A percentile compares a stretch with the other conserved stretches of the same genome.
Evolutionary conservation across 2,797 vertebrate genomes (phyloP).

Genomic region (Thalassophryne amazonica): DNA sequence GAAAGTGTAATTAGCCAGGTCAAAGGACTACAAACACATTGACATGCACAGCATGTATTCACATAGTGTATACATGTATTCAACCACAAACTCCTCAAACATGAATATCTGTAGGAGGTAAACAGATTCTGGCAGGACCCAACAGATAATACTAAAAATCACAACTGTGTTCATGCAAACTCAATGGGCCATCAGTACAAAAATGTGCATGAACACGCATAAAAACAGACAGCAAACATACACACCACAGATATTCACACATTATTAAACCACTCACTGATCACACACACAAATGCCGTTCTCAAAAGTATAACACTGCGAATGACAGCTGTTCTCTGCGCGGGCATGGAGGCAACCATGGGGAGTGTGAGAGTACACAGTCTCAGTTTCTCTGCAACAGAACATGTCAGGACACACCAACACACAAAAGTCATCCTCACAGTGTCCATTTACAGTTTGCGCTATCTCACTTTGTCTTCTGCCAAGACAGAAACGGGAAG

Average conservation of each 20-base stretch:
- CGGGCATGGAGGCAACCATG: conserved; percentile 34
- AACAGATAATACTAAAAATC: background rate
- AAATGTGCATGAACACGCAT: conserved; percentile 7
- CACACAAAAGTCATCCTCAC: conserved; percentile 30
- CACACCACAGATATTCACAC: background rate
- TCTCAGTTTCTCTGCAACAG: conserved; percentile 60
- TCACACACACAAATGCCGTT: conserved; percentile 22
- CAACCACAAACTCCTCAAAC: background rate
- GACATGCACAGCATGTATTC: background rate
- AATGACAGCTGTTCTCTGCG: conserved; percentile 51
- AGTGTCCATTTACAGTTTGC: conserved; percentile 28
- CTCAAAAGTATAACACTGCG: conserved; percentile 26
- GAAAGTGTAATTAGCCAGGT: conserved; percentile 57
- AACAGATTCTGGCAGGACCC: conserved; percentile 20
- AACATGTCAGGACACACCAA: conserved; percentile 52
- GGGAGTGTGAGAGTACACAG: conserved; percentile 40
- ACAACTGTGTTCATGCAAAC: conserved; percentile 17
- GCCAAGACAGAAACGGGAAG: conserved; percentile 20
- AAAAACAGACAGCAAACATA: background rate
- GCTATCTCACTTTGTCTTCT: conserved; percentile 29
- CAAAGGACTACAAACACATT: conserved; percentile 28
- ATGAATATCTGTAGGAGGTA: conserved; percentile 19
- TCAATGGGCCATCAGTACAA: conserved; percentile 15
- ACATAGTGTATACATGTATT: conserved; percentile 1
- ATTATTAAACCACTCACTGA: background rate